phyloP scores from a whole-genome alignment of 2,113 vertebrate genomes.

The Cryptoleucopteryx plumbea region DNA sequence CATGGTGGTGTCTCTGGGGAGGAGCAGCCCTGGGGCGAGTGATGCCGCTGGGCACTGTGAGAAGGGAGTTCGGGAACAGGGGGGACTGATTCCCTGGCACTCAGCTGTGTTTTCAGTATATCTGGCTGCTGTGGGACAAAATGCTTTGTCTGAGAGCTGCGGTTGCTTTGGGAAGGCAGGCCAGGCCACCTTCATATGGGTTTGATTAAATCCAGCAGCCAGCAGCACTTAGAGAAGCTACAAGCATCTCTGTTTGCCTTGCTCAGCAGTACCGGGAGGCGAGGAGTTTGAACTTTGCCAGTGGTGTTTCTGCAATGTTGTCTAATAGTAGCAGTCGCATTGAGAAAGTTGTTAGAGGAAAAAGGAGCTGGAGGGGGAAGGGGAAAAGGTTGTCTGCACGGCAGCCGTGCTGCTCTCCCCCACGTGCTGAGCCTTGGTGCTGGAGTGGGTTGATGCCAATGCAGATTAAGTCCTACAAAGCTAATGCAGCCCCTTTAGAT shows the following conservation, averaged over 20 bases:
- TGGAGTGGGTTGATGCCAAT: neutral
- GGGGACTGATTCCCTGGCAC: neutral
- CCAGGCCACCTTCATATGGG: neutral
- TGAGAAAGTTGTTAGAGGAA: neutral
- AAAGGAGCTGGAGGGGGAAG: neutral
- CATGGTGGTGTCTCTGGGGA: fast-evolving
- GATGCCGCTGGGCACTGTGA: fast-evolving
- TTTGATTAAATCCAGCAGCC: neutral
- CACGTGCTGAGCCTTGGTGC: neutral
- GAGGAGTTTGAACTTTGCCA: neutral
- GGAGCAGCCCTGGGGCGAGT: fast-evolving
- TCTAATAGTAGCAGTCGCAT: fast-evolving
- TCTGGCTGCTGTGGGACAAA: neutral
- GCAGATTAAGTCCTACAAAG: neutral
- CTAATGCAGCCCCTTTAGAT: neutral
- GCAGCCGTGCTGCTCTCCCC: neutral
- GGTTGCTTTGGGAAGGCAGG: neutral
- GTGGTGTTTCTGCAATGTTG: neutral
- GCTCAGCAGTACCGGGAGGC: neutral
- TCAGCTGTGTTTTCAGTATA: neutral
- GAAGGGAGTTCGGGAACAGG: neutral
- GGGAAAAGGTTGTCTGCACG: neutral
- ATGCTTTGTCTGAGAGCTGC: neutral
- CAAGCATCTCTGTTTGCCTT: neutral
- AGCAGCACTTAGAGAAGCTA: neutral